Percentiles rank a stretch among this genome's conserved stretches.
Conservation (phyloP, 2,113 vertebrate genomes). For the Osmerus eperlanus region DNA sequence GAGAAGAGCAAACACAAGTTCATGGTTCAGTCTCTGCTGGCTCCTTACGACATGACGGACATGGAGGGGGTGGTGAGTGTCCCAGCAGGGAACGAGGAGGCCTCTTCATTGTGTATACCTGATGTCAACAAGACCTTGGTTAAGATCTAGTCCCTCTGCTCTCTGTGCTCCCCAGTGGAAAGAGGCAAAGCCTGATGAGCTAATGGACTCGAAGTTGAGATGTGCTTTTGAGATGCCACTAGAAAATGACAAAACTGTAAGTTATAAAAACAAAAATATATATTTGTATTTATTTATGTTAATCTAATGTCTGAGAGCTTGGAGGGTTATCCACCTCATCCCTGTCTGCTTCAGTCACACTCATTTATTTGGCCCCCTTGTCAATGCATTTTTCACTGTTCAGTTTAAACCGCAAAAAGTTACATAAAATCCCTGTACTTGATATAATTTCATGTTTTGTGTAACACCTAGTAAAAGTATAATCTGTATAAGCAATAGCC, state of each 20-base stretch:
- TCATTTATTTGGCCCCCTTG: not conserved
- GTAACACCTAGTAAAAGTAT: too few species aligned
- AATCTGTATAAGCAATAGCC: too few species aligned
- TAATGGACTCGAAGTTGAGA: conserved; percentile 98
- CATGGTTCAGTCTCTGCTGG: conserved; percentile 88
- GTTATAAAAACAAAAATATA: conserved; percentile 24
- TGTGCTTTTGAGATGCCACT: conserved; percentile 93
- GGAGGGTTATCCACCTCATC: not conserved
- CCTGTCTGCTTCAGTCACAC: not conserved
- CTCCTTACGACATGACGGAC: conserved; percentile 80
- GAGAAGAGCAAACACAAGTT: conserved; percentile 99
- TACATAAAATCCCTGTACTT: too few species aligned
- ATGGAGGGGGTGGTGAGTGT: conserved; percentile 92
- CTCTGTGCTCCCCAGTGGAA: conserved; percentile 81
- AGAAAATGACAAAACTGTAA: conserved; percentile 92
- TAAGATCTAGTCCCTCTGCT: not conserved
- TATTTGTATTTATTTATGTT: too few species aligned
- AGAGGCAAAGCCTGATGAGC: conserved; percentile 92
- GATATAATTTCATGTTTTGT: too few species aligned
- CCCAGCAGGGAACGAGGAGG: not conserved
- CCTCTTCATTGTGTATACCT: not conserved
- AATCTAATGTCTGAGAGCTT: too few species aligned
- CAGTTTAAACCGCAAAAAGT: too few species aligned
- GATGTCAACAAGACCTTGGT: not conserved
- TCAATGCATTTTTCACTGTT: too few species aligned